A percentile compares a stretch with the other conserved stretches of the same genome.
Evolutionary conservation across 2,888 invertebrate species (phyloP).

Genomic region (Oegoconia quadripuncta): DNA sequence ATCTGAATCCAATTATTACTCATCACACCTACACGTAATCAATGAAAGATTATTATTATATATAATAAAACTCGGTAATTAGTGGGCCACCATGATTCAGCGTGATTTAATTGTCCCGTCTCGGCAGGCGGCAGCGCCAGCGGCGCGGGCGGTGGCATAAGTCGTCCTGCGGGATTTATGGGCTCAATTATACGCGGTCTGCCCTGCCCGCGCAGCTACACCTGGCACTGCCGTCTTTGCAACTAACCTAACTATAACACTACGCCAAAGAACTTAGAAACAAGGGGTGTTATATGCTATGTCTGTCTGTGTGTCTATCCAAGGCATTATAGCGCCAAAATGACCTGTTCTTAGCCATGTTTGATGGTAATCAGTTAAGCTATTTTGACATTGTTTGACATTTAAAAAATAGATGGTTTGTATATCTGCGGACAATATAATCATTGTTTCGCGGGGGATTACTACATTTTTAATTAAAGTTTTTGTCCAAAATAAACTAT

Average conservation of each 20-base stretch:
- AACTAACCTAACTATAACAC: background rate
- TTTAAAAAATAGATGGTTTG: too few relatives aligned
- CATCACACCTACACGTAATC: conserved; percentile 5
- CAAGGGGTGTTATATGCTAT: too few relatives aligned
- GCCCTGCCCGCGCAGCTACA: conserved; percentile 40
- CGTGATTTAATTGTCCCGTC: conserved; percentile 71
- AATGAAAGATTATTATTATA: conserved; percentile 10
- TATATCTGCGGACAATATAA: too few relatives aligned
- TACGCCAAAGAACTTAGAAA: too few relatives aligned
- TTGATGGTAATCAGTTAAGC: too few relatives aligned
- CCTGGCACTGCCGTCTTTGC: conserved; percentile 32
- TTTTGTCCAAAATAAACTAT: too few relatives aligned
- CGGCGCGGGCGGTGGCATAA: conserved; percentile 48
- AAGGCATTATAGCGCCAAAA: too few relatives aligned
- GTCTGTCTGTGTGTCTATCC: too few relatives aligned
- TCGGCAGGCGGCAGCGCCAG: conserved; percentile 36
- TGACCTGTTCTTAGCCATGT: background rate
- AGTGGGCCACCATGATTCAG: conserved; percentile 59
- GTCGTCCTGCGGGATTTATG: conserved; percentile 64
- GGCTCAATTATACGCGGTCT: conserved; percentile 67
- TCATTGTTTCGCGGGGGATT: too few relatives aligned
- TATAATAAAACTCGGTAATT: conserved; percentile 43
- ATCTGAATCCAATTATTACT: conserved; percentile 6
- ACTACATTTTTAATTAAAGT: too few relatives aligned
- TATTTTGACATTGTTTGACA: too few relatives aligned